These are phyloP conservation scores for Drosophila ercepeae DNA, from an alignment of 1,140 invertebrate species.

Conservation along the genomic window DNA sequence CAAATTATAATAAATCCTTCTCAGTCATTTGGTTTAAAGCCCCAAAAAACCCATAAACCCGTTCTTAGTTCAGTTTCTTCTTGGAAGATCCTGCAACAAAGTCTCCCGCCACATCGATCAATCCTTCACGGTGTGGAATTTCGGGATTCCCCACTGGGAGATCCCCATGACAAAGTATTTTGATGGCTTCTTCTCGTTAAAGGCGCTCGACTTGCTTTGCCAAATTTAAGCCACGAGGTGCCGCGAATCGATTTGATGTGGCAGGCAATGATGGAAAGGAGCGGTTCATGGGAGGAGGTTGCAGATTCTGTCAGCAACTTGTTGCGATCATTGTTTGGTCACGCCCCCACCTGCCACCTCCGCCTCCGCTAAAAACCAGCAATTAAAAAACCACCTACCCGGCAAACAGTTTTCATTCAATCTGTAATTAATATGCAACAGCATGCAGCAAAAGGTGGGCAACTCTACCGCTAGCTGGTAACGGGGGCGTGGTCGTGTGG, in stretches of 20 bases:
- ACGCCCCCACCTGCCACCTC: slow-evolving; percentile 24
- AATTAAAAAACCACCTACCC: slow-evolving; percentile 59
- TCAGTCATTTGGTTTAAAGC: slow-evolving; percentile 2
- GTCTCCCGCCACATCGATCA: slow-evolving; percentile 6
- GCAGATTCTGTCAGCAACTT: slow-evolving; percentile 58
- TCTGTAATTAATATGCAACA: slow-evolving; percentile 67
- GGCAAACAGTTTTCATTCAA: slow-evolving; percentile 33
- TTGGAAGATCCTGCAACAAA: neutral
- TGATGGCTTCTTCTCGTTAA: slow-evolving; percentile 40
- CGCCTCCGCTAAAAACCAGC: slow-evolving; percentile 7
- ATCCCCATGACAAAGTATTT: slow-evolving; percentile 30
- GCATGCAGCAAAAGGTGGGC: slow-evolving; percentile 38
- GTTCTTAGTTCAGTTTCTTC: neutral
- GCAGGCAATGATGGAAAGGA: too few species aligned
- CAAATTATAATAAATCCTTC: neutral
- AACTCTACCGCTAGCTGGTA: neutral
- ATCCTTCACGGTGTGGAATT: slow-evolving; percentile 15
- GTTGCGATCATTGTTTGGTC: slow-evolving; percentile 70
- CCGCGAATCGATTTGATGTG: slow-evolving; percentile 69
- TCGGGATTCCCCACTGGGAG: slow-evolving; percentile 17
- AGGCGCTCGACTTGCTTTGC: slow-evolving; percentile 26
- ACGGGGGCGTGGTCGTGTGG: slow-evolving; percentile 42
- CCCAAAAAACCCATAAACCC: neutral
- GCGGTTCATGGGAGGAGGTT: too few species aligned
- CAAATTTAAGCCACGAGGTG: slow-evolving; percentile 45